Conservation (phyloP, 1,140 invertebrate species). For the Anagrus nilaparvatae region DNA sequence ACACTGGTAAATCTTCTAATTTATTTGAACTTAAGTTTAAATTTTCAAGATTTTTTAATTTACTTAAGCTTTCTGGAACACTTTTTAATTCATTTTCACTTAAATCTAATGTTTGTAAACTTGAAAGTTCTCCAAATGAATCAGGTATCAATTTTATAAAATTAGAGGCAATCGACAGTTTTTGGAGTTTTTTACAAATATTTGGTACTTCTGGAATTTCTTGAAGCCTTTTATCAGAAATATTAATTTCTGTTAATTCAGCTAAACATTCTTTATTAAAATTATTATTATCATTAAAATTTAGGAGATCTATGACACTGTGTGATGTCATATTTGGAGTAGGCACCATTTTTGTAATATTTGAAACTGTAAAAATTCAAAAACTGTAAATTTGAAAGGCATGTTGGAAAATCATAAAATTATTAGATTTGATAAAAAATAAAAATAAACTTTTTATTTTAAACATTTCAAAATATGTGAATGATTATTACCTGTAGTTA, state of each 20-base stretch:
- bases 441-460: no score
- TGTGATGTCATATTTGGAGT: conserved; percentile 20
- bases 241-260: conserved; percentile 15
- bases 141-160: conserved; percentile 1
- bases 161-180: conserved; percentile 4
- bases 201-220: conserved; percentile 13
- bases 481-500: no score
- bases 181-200: conserved; percentile 10
- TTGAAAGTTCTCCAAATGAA: conserved; percentile 1
- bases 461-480: no score
- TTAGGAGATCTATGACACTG: conserved; percentile 17
- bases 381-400: no score
- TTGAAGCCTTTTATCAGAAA: conserved; percentile 13
- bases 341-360: no score
- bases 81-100: conserved; percentile 6
- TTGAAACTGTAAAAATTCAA: no score
- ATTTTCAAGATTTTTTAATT: conserved; percentile 19
- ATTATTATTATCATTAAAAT: conserved; percentile 15
- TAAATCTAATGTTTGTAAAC: conserved; percentile 9
- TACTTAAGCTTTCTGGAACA: conserved; percentile 12
- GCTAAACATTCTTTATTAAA: conserved; percentile 14
- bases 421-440: no score
- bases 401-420: no score
- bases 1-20: conserved; percentile 17
- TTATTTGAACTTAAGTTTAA: conserved; percentile 21